Base-by-base conservation (phyloP, 2,888 invertebrate genomes). In the Calameuta pallipes region DNA sequence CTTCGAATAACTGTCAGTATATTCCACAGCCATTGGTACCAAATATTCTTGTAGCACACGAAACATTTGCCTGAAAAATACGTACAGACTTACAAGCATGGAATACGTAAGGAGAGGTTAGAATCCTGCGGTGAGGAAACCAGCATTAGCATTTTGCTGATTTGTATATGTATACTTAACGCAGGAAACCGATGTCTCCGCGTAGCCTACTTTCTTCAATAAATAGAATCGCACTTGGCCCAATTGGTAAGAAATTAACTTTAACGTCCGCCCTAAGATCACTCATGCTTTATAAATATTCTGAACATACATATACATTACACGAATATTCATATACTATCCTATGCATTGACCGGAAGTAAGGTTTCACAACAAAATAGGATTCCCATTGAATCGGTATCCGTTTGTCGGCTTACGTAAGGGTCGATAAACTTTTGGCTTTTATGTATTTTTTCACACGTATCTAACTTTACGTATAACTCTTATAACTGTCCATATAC, bases 201-300 rank as follows among this genome's bases (percentile, higher is more conserved):
- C 9, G 76, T 79, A 83, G 79, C 83, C 87, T 85, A 87, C 87
- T 87, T 87, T 83, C 81, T 74, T 82, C 82, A 76, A 79, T 80
- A 85, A 81, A 78, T 80, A 84, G 82, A 83, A 80, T 76, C 78
- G 82, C 82, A 81, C 83, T 84, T 82, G 78, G 56, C 9, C 56
- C 23, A 56, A 56, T 56, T 23, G 23, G 56, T 56, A 23, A 56
- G 23, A 56, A 23, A 23, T 9, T 56, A 41, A 56, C 23, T 56
- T 56, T 1, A 23, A 23, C 23, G 9, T 56, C 56, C 23, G 56
- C 23, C 15, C 9, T 56, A 56, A 56, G 23, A 56, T 56, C 23
- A 56, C 23, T 6, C 9, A 23, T 56, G 23, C 23, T 56, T 56
- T 23, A 56, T 56, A 56, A 56, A 6, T 56, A 23, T 56, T 56